Evolutionary conservation across 2,113 vertebrate genomes (phyloP), one percentile per base, ranked within the genome.

Genomic region (Oostethus manadensis): DNA sequence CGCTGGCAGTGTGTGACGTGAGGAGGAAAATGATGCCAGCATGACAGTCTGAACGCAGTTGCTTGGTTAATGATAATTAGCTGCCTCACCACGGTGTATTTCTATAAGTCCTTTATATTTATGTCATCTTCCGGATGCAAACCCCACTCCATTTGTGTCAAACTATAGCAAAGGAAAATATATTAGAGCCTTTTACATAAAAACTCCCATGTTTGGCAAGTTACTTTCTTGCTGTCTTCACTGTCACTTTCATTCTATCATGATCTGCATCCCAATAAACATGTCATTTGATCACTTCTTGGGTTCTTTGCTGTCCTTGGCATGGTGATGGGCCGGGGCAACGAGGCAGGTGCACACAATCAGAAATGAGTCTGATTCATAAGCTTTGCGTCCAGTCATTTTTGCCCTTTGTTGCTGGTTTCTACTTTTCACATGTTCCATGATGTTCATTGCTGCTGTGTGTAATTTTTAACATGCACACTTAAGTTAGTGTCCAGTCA

Each of bases 31-130:
- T 61, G 76, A 82, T 70, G 77, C 64, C 78, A 82, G 70, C 70
- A 56, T 77, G 79, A 50, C 70, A 82, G 79, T 84, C 62, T 72
- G 56, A 70, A 68, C 72, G 73, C 62, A 45, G 50, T 69, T 77
- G 68, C 60, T 58, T 54, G 43, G 60, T 78, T 76, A 76, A 73
- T 76, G 59, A 64, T 84, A 79, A 86, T 82, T 73, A 73, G 66
- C 72, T 67, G 58, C 38, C 54, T 54, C 66, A 42, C 66, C 29
- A 3, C 17, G 55, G 66, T 70, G 57, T 56, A 69, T 77, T 78
- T 70, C 43, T 66, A 63, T 22, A 64, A 47, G 63, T 66, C 48
- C 33, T 40, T 64, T 58, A 45, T 48, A 46, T 58, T 64, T 71
- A 59, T 58, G 55, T 42, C 47, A 26, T 50, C 55, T 49, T 60